phyloP scores from a whole-genome alignment of 2,888 invertebrate genomes.

The Nymphalis polychloros region DNA sequence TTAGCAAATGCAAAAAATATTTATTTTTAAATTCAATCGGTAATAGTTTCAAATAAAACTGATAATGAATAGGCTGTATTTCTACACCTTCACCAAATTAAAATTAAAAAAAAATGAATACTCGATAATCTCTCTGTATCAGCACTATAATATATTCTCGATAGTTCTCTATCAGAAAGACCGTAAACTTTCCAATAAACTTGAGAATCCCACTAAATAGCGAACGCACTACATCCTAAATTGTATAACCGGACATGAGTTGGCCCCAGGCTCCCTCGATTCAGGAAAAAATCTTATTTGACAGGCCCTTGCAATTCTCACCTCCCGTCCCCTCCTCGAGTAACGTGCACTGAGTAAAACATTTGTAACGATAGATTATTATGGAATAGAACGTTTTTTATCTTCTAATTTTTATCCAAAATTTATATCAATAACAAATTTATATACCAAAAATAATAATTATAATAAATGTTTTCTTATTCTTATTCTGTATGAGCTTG shows the following conservation, averaged over 20 bases:
- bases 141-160: background rate
- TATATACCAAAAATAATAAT: background rate
- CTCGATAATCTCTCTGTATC: no score
- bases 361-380: conserved; percentile 43
- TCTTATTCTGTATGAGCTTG: no score
- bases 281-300: conserved; percentile 81
- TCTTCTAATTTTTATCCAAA: no score
- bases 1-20: no score
- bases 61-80: no score
- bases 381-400: conserved; percentile 36
- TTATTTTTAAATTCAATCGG: no score
- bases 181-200: conserved; percentile 9
- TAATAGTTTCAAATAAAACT: no score
- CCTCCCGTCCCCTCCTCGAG: conserved; percentile 51
- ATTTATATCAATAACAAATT: background rate
- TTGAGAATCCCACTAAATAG: conserved; percentile 33
- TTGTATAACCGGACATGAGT: conserved; percentile 65
- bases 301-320: conserved; percentile 68
- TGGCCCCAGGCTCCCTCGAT: conserved; percentile 55
- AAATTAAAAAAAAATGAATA: no score
- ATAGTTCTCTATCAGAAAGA: background rate
- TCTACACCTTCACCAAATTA: no score
- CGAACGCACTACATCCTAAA: conserved; percentile 53
- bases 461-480: no score
- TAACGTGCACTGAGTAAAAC: conserved; percentile 50